A percentile compares a stretch with the other conserved stretches of the same genome.
Conservation (phyloP, 2,797 vertebrate species). For the Loriculus beryllinus region DNA sequence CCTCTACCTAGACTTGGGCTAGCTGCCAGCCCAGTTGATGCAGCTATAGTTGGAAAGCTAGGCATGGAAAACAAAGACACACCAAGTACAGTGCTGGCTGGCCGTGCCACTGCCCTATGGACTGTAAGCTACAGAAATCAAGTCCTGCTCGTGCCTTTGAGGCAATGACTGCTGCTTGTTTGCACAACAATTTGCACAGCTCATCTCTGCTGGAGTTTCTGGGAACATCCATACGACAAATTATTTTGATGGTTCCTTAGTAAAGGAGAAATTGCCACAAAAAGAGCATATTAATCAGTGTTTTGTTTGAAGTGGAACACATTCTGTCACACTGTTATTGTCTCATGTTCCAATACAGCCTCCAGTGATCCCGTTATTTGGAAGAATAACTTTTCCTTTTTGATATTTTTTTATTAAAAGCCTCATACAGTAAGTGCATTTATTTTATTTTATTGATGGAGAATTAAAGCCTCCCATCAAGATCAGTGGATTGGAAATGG, state of each 20-base stretch:
- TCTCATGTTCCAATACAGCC: neutral
- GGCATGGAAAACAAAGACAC: neutral
- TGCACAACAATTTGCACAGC: neutral
- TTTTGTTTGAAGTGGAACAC: constrained; percentile 18
- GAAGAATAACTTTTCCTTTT: constrained; percentile 10
- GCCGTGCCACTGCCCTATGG: neutral
- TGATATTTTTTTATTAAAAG: constrained; percentile 6
- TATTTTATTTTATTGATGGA: neutral
- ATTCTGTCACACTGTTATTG: neutral
- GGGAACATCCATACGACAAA: neutral
- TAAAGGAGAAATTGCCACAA: neutral
- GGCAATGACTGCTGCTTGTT: neutral
- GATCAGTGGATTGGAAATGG: neutral
- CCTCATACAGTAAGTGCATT: neutral
- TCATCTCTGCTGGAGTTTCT: constrained; percentile 2
- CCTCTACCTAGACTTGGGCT: neutral
- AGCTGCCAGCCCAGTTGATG: neutral
- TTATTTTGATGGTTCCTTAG: neutral
- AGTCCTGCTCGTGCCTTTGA: neutral
- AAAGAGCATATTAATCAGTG: neutral
- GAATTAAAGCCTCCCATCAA: constrained; percentile 21
- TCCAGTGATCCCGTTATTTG: constrained; percentile 16
- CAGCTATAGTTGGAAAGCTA: neutral
- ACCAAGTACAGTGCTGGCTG: neutral
- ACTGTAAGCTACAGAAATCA: neutral